A percentile compares a stretch with the other conserved stretches of the same genome.
These are phyloP conservation scores for Ciconia nigra DNA, from an alignment of 2,797 vertebrate species.

Conservation along the genomic window DNA sequence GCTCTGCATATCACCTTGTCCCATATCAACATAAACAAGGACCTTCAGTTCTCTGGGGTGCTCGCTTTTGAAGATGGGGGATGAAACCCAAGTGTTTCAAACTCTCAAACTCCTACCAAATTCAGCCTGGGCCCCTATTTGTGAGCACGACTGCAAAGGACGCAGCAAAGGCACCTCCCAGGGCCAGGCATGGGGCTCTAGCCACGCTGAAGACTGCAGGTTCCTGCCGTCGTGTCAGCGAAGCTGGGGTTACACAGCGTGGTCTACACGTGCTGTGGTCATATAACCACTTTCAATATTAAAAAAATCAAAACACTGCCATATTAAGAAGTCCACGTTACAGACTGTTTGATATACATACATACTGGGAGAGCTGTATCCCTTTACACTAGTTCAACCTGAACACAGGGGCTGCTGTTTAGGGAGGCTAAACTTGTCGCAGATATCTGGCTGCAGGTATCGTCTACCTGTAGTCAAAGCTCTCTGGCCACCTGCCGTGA, in stretches of 20 bases:
- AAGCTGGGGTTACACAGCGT: neutral
- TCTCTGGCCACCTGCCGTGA: neutral
- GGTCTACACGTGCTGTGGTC: rapidly evolving
- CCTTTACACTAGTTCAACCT: neutral
- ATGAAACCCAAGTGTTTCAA: neutral
- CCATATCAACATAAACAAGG: neutral
- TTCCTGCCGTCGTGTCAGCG: rapidly evolving
- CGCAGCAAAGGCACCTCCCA: neutral
- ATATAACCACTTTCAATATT: neutral
- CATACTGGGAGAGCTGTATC: neutral
- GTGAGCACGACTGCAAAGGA: neutral
- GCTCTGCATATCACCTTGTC: neutral
- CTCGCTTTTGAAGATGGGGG: neutral
- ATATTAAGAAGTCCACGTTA: neutral
- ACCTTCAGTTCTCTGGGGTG: neutral
- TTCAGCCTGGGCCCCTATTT: neutral
- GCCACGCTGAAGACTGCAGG: neutral
- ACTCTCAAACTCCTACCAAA: neutral
- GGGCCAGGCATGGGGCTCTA: rapidly evolving
- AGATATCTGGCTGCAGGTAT: too few relatives aligned
- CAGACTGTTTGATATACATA: neutral
- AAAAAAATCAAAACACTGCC: neutral
- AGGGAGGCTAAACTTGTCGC: neutral
- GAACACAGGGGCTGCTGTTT: neutral
- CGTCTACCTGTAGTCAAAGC: neutral